phyloP scores from a whole-genome alignment of 2,888 invertebrate species.

The Spilosoma lubricipeda region DNA sequence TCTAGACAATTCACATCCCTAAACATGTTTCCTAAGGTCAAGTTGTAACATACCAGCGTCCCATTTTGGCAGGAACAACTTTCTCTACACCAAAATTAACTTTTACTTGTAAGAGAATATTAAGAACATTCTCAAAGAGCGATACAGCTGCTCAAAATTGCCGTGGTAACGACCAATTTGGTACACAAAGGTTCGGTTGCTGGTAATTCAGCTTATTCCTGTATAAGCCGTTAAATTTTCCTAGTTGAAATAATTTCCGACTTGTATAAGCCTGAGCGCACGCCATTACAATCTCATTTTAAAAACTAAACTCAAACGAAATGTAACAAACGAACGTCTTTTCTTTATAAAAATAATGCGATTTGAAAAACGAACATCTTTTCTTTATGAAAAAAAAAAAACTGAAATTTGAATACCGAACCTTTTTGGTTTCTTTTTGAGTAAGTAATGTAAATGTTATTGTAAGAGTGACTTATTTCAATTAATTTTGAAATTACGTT shows the following conservation, averaged over 20 bases:
- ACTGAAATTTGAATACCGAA: no score
- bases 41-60: slow-evolving; percentile 14
- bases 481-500: not conserved
- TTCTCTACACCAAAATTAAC: slow-evolving; percentile 19
- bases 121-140: slow-evolving; percentile 37
- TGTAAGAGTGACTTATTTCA: no score
- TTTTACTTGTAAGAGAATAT: slow-evolving; percentile 33
- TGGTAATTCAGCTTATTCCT: slow-evolving; percentile 52
- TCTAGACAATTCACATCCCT: slow-evolving; percentile 6
- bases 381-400: not conserved
- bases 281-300: slow-evolving; percentile 16
- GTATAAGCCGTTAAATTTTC: slow-evolving; percentile 33
- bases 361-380: not conserved
- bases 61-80: slow-evolving; percentile 11
- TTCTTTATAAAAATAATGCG: not conserved
- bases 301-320: not conserved
- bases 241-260: slow-evolving; percentile 42
- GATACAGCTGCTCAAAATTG: slow-evolving; percentile 55
- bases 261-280: slow-evolving; percentile 31
- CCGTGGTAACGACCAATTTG: slow-evolving; percentile 65
- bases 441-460: not conserved
- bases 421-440: slow-evolving; percentile 1
- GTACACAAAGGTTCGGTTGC: slow-evolving; percentile 55
- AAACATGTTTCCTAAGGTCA: slow-evolving; percentile 9
- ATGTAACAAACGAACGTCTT: not conserved